These are phyloP conservation scores for Synergus gifuensis DNA, from an alignment of 2,888 invertebrate species.

Conservation along the genomic window DNA sequence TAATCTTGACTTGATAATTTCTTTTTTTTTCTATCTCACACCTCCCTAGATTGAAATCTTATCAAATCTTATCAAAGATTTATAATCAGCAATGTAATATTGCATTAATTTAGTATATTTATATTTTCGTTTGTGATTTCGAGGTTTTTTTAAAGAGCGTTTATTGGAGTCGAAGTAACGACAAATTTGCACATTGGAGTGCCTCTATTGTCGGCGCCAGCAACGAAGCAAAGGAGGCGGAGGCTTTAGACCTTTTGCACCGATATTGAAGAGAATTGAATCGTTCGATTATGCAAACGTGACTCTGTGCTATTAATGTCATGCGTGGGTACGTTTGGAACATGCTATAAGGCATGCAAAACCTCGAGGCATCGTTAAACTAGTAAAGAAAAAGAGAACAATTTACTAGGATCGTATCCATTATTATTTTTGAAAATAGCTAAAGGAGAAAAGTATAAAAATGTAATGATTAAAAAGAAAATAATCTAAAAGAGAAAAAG, in stretches of 20 bases:
- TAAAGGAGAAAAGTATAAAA: neutral
- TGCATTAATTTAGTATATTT: neutral
- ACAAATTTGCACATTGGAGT: slow-evolving; percentile 33
- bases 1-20: too few relatives aligned
- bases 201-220: slow-evolving; percentile 44
- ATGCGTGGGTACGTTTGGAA: slow-evolving; percentile 45
- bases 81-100: too few relatives aligned
- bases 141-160: neutral
- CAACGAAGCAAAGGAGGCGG: slow-evolving; percentile 31
- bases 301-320: slow-evolving; percentile 49
- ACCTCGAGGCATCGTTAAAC: neutral
- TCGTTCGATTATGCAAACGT: slow-evolving; percentile 66
- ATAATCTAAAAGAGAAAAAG: too few relatives aligned
- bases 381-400: neutral
- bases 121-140: neutral
- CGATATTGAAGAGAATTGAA: slow-evolving; percentile 56
- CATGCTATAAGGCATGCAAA: slow-evolving; percentile 18
- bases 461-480: neutral
- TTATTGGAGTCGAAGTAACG: slow-evolving; percentile 34
- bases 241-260: slow-evolving; percentile 37
- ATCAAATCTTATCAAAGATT: too few relatives aligned
- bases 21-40: too few relatives aligned
- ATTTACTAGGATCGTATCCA: neutral
- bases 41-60: too few relatives aligned
- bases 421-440: neutral